phyloP scores from a whole-genome alignment of 2,888 invertebrate genomes.

The Drosophila limbata region DNA sequence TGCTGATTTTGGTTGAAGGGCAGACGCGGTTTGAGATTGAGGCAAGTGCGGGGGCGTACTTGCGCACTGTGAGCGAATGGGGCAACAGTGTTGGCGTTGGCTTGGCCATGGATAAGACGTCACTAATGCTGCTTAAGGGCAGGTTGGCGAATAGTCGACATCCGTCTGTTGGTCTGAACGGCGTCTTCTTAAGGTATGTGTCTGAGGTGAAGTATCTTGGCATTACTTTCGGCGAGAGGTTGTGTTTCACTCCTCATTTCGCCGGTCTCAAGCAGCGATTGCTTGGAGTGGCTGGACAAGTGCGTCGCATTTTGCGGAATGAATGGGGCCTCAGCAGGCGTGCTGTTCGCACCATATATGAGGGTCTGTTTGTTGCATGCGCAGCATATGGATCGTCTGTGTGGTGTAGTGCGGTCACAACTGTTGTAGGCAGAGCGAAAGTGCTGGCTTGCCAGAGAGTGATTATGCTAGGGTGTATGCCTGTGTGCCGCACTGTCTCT shows the following conservation, averaged over 20 bases:
- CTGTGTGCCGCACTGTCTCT: conserved; percentile 27
- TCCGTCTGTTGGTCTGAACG: conserved; percentile 6
- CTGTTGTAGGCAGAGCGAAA: conserved; percentile 16
- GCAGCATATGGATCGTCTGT: too few relatives aligned
- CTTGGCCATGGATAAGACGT: too few relatives aligned
- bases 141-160: conserved; percentile 7
- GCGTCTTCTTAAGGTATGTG: conserved; percentile 14
- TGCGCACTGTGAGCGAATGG: conserved; percentile 19
- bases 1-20: conserved; percentile 12
- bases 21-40: background rate
- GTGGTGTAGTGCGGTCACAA: too few relatives aligned
- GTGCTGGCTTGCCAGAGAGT: conserved; percentile 15
- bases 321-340: too few relatives aligned
- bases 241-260: too few relatives aligned
- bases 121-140: conserved; percentile 38
- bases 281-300: too few relatives aligned
- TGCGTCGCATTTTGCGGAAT: too few relatives aligned
- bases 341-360: too few relatives aligned
- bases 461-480: conserved; percentile 13
- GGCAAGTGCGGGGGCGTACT: background rate
- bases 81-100: conserved; percentile 22
- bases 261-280: too few relatives aligned
- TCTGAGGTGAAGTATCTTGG: conserved; percentile 8
- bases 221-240: conserved; percentile 4
- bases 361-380: too few relatives aligned